Conservation (phyloP, 2,113 vertebrate species). For the Chloebia gouldiae region DNA sequence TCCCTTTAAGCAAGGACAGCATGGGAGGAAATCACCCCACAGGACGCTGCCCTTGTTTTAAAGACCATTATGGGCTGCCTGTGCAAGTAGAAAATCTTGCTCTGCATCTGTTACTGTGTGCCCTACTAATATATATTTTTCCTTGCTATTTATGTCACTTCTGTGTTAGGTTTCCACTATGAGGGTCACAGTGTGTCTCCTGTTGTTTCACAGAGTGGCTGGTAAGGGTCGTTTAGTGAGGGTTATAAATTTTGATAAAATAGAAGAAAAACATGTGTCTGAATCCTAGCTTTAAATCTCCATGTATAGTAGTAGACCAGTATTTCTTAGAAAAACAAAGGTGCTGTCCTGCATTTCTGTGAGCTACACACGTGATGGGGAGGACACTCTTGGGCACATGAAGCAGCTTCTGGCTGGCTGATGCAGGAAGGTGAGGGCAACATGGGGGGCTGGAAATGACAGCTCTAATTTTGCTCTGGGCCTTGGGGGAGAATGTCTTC, state of each 20-base stretch:
- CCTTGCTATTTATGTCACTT: background rate
- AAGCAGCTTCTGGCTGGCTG: background rate
- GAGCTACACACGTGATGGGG: background rate
- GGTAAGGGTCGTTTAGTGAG: background rate
- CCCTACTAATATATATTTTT: background rate
- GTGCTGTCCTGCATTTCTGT: background rate
- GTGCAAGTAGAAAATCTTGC: background rate
- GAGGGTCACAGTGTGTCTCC: background rate
- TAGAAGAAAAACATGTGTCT: background rate
- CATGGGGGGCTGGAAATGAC: background rate
- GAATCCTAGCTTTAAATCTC: background rate
- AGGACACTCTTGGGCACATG: background rate
- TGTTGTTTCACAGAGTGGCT: background rate
- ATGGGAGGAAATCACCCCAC: background rate
- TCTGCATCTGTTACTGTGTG: background rate
- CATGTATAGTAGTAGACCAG: background rate
- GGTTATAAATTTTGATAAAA: background rate
- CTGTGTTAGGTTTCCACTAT: background rate
- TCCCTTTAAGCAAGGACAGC: background rate
- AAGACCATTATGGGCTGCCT: background rate
- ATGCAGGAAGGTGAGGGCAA: background rate
- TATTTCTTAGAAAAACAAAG: background rate
- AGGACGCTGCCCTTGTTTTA: background rate
- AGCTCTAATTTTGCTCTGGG: background rate
- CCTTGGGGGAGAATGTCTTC: background rate